Evolutionary conservation across 92 coral and sea anemone genomes (phyloP).

Genomic region (Galaxea fascicularis): DNA sequence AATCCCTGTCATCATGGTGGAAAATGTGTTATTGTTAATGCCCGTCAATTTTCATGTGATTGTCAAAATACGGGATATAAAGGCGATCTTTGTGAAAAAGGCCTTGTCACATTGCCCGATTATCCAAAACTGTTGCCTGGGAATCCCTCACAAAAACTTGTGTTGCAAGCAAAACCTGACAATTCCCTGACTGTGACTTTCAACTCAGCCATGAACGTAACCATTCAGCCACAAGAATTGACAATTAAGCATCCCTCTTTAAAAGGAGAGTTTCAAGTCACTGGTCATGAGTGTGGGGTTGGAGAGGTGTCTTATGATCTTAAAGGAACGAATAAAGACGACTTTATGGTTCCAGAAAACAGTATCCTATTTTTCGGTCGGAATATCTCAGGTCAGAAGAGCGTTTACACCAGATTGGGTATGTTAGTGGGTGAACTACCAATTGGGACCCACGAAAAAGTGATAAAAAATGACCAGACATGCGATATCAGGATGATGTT

Average conservation of each 20-base stretch:
- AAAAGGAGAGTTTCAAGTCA: conserved; percentile 35
- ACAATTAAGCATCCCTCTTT: not conserved
- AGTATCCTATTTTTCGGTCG: not conserved
- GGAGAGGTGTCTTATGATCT: conserved; percentile 18
- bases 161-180: conserved; percentile 57
- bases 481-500: no score
- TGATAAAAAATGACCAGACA: no score
- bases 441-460: not conserved
- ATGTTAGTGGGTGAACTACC: not conserved
- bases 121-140: conserved; percentile 50
- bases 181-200: conserved; percentile 22
- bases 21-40: conserved; percentile 36
- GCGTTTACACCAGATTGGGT: not conserved
- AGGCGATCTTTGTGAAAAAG: conserved; percentile 68
- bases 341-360: conserved; percentile 11
- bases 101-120: conserved; percentile 54
- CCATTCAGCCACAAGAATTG: conserved; percentile 28
- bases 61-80: conserved; percentile 72
- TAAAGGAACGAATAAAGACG: conserved; percentile 30
- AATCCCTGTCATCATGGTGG: conserved; percentile 76
- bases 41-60: conserved; percentile 42
- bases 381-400: not conserved
- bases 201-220: conserved; percentile 10
- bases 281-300: conserved; percentile 39
- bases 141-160: conserved; percentile 31